Evolutionary conservation across 2,888 invertebrate genomes (phyloP).

Genomic region (Nomada hirtipes): DNA sequence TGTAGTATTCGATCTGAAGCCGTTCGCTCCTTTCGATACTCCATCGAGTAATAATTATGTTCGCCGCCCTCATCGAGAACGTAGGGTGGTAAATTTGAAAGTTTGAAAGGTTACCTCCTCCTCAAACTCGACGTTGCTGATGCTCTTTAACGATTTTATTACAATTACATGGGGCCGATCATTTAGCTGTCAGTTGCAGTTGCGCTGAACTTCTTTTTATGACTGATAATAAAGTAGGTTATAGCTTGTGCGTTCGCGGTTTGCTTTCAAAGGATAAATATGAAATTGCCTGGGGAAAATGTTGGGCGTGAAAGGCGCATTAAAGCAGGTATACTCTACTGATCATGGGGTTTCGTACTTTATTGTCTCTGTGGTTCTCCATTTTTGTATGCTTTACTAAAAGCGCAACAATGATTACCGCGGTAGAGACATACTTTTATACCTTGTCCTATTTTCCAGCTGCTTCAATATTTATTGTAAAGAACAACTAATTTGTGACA

Average conservation of each 20-base stretch:
- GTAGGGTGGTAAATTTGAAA: background rate
- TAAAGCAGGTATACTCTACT: too few relatives aligned
- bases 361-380: too few relatives aligned
- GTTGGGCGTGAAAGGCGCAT: background rate
- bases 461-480: too few relatives aligned
- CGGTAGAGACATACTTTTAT: too few relatives aligned
- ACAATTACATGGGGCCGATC: conserved; percentile 20
- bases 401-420: too few relatives aligned
- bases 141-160: conserved; percentile 39
- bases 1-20: background rate
- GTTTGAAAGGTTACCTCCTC: conserved; percentile 19
- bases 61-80: background rate
- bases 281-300: background rate
- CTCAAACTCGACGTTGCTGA: background rate
- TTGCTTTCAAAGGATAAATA: too few relatives aligned
- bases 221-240: conserved; percentile 23
- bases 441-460: too few relatives aligned
- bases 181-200: background rate
- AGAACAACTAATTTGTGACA: too few relatives aligned
- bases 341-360: too few relatives aligned
- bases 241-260: background rate
- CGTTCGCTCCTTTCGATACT: conserved; percentile 15
- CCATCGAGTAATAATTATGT: conserved; percentile 13
- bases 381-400: too few relatives aligned
- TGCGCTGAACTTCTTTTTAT: conserved; percentile 18